Conservation (phyloP, 35 echinoderm and acorn worm species). For the Ptychodera flava region DNA sequence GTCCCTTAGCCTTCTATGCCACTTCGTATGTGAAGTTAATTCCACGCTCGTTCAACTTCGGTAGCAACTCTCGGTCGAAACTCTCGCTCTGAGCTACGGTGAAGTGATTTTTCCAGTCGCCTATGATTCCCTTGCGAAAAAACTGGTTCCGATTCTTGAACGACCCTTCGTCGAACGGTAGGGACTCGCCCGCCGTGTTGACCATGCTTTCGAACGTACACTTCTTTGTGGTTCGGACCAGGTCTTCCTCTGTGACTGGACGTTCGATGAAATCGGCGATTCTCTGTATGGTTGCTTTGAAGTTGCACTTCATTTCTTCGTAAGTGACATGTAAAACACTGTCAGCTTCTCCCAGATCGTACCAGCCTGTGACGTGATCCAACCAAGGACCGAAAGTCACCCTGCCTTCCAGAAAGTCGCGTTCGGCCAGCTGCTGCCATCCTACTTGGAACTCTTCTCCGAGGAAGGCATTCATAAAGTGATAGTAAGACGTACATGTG, state of each 20-base stretch:
- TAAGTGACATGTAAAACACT: neutral
- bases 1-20: too few relatives aligned
- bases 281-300: neutral
- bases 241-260: neutral
- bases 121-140: neutral
- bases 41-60: neutral
- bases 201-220: neutral
- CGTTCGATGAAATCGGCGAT: neutral
- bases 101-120: neutral
- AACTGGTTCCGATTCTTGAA: neutral
- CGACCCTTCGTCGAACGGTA: neutral
- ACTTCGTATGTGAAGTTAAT: neutral
- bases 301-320: neutral
- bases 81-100: neutral
- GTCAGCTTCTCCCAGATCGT: neutral
- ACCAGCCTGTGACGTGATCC: neutral
- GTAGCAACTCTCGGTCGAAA: neutral
- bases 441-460: neutral
- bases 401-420: neutral
- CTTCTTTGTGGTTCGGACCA: neutral
- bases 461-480: neutral
- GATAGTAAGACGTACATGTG: neutral
- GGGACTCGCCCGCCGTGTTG: neutral
- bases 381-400: neutral
- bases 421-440: neutral